phyloP scores from a whole-genome alignment of 2,888 invertebrate genomes.

The Meteorus cinctellus region DNA sequence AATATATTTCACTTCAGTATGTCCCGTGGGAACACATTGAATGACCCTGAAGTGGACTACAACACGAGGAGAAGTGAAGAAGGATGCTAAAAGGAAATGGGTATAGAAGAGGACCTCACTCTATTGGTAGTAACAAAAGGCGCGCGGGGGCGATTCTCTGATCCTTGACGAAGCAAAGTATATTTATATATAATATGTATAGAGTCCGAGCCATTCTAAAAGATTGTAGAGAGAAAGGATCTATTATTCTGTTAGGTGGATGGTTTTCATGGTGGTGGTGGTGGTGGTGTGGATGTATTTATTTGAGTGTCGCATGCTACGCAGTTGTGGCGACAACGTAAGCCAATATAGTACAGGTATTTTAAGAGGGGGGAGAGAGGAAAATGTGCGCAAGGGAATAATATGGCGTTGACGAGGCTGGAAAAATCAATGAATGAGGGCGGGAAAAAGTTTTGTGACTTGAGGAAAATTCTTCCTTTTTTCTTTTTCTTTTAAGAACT shows the following conservation, averaged over 20 bases:
- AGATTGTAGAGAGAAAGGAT: conserved; percentile 50
- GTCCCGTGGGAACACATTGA: conserved; percentile 54
- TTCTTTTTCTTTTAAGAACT: not conserved
- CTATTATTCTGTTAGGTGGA: conserved; percentile 49
- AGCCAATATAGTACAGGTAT: not conserved
- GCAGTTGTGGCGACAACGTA: not conserved
- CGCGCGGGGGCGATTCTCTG: conserved; percentile 50
- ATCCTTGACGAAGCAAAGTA: conserved; percentile 16
- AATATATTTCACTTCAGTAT: not conserved
- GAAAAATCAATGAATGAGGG: not conserved
- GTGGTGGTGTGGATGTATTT: conserved; percentile 51
- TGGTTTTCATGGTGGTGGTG: conserved; percentile 15
- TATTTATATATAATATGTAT: conserved; percentile 1
- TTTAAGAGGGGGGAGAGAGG: not conserved
- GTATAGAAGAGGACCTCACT: not conserved
- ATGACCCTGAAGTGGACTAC: conserved; percentile 51
- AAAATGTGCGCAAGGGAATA: not conserved
- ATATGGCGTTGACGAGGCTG: not conserved
- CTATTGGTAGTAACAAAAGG: conserved; percentile 40
- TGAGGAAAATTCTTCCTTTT: conserved; percentile 19
- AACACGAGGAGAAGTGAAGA: conserved; percentile 35
- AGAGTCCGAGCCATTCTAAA: not conserved
- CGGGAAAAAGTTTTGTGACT: not conserved
- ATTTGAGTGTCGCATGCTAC: conserved; percentile 51
- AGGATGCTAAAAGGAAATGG: conserved; percentile 46